Conservation (phyloP, 2,888 invertebrate genomes). For the Sepiola atlantica region DNA sequence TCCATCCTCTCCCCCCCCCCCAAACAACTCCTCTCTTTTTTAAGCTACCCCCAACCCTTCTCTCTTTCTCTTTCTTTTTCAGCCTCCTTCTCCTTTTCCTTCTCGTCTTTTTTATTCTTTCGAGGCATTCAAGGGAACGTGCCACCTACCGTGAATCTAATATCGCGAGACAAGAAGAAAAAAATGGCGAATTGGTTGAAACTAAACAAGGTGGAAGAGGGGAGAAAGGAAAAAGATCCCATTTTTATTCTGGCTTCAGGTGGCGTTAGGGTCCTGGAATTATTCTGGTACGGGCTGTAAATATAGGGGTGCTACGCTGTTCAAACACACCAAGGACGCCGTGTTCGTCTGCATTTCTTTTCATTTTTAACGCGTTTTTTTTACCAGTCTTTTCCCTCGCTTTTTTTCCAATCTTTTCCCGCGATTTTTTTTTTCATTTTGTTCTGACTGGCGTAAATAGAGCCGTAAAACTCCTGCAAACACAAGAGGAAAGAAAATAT, state of each 20-base stretch:
- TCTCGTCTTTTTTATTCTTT: background rate
- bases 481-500: background rate
- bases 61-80: background rate
- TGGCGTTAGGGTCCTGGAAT: background rate
- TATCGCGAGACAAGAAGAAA: background rate
- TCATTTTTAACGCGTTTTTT: too few species aligned
- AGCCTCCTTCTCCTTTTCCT: background rate
- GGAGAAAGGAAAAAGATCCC: background rate
- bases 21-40: background rate
- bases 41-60: background rate
- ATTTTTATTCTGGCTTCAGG: constrained; percentile 5
- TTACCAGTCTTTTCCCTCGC: too few species aligned
- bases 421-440: too few species aligned
- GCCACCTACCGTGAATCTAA: background rate
- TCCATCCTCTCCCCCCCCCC: too few species aligned
- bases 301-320: background rate
- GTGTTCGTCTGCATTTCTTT: background rate
- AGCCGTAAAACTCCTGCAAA: background rate
- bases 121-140: background rate
- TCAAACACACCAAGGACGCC: background rate
- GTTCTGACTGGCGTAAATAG: background rate
- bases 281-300: constrained; percentile 8
- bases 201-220: background rate
- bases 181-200: background rate
- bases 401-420: too few species aligned